Evolutionary conservation across 2,113 vertebrate genomes (phyloP).

Genomic region (Aplodontia rufa): DNA sequence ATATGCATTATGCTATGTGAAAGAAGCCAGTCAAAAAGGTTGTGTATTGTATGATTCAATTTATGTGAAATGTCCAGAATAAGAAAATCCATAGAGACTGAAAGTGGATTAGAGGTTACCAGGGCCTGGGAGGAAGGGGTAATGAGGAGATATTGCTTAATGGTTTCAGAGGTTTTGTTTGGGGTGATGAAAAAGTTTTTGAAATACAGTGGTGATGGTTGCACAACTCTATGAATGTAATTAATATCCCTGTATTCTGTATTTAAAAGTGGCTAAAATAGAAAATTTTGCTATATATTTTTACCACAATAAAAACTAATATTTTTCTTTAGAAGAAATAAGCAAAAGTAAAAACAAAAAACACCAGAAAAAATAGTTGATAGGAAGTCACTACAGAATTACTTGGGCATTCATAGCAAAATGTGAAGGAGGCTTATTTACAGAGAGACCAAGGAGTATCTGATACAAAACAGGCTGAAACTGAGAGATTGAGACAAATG

Average conservation of each 20-base stretch:
- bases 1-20: background rate
- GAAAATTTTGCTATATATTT: background rate
- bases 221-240: constrained; percentile 7
- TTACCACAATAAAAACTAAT: background rate
- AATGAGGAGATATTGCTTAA: constrained; percentile 13
- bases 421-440: background rate
- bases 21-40: constrained; percentile 27
- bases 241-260: background rate
- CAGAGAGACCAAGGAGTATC: background rate
- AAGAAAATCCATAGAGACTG: constrained; percentile 3
- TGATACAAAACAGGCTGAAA: background rate
- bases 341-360: constrained; percentile 27
- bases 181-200: constrained; percentile 36
- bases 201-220: background rate
- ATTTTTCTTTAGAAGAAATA: constrained; percentile 35
- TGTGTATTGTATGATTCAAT: background rate
- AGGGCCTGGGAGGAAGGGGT: background rate
- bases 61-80: constrained; percentile 32
- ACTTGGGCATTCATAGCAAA: background rate
- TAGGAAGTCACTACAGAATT: background rate
- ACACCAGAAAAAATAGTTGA: background rate
- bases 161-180: constrained; percentile 48
- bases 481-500: background rate
- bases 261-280: constrained; percentile 19
- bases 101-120: background rate